Conservation (phyloP, 2,888 invertebrate genomes). For the Rambutsinella grinnellia region DNA sequence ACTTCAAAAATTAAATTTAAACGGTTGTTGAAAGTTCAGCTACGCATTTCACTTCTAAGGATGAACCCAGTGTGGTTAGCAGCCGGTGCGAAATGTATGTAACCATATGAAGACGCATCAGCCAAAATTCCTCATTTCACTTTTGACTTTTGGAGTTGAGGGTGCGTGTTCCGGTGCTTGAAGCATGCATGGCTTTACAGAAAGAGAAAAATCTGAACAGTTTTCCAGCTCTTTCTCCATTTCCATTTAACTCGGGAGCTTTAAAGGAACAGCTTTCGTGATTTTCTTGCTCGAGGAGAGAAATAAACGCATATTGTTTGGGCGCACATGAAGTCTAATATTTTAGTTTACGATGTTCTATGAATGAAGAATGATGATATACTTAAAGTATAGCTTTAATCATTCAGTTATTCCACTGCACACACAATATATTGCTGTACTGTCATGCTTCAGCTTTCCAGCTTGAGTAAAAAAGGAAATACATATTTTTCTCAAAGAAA, state of each 20-base stretch:
- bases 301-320: too few relatives aligned
- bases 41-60: too few relatives aligned
- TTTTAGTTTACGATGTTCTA: neutral
- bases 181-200: neutral
- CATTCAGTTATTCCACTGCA: constrained; percentile 1
- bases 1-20: too few relatives aligned
- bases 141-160: neutral
- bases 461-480: constrained; percentile 12
- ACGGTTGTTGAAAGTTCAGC: neutral
- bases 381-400: constrained; percentile 11
- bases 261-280: constrained; percentile 9
- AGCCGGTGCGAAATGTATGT: too few relatives aligned
- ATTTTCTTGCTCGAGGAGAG: neutral
- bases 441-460: neutral
- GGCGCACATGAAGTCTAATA: neutral
- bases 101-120: too few relatives aligned
- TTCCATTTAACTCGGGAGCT: neutral
- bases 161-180: neutral
- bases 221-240: neutral
- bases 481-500: neutral
- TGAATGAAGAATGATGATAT: too few relatives aligned
- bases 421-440: neutral
- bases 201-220: neutral
- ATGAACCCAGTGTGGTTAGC: too few relatives aligned
- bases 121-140: neutral